Evolutionary conservation across 2,888 invertebrate genomes (phyloP).

Genomic region (Synergus itoensis): DNA sequence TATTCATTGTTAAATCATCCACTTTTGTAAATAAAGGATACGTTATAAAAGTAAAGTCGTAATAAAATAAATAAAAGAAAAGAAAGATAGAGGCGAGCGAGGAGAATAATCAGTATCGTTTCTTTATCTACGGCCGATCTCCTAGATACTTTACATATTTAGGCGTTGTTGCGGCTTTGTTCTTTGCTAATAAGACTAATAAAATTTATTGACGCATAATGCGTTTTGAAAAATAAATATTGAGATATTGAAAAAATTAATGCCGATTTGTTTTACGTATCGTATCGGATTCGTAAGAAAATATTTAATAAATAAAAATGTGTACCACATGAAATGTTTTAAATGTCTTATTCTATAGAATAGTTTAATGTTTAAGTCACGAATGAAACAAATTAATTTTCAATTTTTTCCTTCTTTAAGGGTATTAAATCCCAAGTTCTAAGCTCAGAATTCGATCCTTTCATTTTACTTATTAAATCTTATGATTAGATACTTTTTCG

Average conservation of each 20-base stretch:
- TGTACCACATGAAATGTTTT: background rate
- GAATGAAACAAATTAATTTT: no score
- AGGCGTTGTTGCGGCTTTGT: constrained; percentile 53
- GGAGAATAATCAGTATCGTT: constrained; percentile 54
- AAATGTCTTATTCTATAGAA: constrained; percentile 40
- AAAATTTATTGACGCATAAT: constrained; percentile 47
- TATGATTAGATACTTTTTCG: no score
- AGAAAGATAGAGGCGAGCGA: constrained; percentile 16
- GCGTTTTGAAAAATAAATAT: constrained; percentile 46
- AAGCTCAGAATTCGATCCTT: no score
- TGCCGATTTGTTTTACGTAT: constrained; percentile 21
- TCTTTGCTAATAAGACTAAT: constrained; percentile 52
- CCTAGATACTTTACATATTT: constrained; percentile 50
- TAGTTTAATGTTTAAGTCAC: no score
- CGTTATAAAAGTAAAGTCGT: constrained; percentile 12
- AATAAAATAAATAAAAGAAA: background rate
- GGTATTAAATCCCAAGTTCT: no score
- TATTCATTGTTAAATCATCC: background rate
- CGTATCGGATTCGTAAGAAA: background rate
- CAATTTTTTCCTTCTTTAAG: no score
- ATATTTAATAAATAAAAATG: constrained; percentile 25
- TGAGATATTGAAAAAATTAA: constrained; percentile 58
- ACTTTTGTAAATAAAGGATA: constrained; percentile 17
- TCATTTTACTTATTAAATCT: no score
- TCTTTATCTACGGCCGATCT: constrained; percentile 44